These are phyloP conservation scores for Xestia xanthographa DNA, from an alignment of 2,888 invertebrate species.

Conservation along the genomic window DNA sequence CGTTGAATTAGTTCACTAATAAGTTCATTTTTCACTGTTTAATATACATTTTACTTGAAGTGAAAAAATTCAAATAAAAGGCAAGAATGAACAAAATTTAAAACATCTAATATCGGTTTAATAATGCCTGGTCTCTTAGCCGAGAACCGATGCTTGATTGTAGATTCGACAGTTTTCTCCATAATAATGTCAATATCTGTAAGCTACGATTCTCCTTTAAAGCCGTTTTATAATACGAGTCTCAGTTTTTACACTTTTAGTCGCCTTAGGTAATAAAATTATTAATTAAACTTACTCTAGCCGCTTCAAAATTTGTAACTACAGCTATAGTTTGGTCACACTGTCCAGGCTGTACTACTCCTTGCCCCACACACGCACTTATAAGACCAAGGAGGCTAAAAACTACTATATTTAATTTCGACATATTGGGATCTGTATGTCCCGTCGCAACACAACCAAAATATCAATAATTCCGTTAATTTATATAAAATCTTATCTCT, in stretches of 20 bases:
- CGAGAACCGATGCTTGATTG: not conserved
- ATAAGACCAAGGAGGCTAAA: conserved; percentile 74
- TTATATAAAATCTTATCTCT: conserved; percentile 78
- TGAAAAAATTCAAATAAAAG: not conserved
- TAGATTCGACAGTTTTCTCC: not conserved
- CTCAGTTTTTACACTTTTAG: not conserved
- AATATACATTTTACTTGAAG: not conserved
- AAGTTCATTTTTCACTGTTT: not conserved
- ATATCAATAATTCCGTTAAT: conserved; percentile 72
- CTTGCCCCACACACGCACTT: conserved; percentile 76
- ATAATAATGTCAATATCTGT: not conserved
- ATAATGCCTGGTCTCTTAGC: not conserved
- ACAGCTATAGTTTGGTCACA: conserved; percentile 73
- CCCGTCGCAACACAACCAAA: conserved; percentile 72
- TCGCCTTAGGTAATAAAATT: not conserved
- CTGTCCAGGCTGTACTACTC: conserved; percentile 75
- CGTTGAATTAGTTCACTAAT: not conserved
- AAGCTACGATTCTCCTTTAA: not conserved
- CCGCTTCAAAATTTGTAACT: conserved; percentile 66
- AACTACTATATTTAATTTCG: conserved; percentile 72
- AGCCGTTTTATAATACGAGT: not conserved
- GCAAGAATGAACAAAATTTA: not conserved
- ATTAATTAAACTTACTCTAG: conserved; percentile 68
- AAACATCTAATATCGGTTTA: not conserved
- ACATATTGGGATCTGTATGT: conserved; percentile 77